Base-by-base conservation (phyloP, 30 jellyfish, hydroid and myxozoan genomes). In the Turritopsis rubra region DNA sequence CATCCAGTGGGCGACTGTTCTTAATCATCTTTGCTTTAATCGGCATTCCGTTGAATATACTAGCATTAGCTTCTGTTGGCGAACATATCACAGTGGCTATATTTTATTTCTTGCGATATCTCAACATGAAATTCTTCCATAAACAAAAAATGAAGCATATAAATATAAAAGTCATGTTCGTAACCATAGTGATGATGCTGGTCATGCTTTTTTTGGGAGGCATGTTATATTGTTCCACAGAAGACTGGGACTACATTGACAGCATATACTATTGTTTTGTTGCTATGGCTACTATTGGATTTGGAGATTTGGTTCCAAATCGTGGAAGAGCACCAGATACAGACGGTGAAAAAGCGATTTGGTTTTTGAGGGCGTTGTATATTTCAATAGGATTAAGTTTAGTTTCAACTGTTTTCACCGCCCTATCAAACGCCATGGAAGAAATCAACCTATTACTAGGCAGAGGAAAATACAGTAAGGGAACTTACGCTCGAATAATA, bases 11-110 rank as follows among this genome's bases (percentile, higher is more conserved):
- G 20, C 89, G 99, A 8, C 80, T 93, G 22, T 93, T 93, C 82
- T 86, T 93, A 24, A 93, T 93, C 84, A 88, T 93, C 20, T 93
- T 93, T 79, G 99, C 99, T 24, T 85, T 93, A 23, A 86, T 93
- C 71, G 99, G 99, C 85, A 93, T 93, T 65, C 99, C 99, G 27
- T 88, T 93, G 41, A 93, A 93, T 81, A 88, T 93, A 24, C 89
- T 93, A 21, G 99, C 99, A 60, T 85, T 93, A 25, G 99, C 99
- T 29, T 89, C 99, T 27, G 99, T 93, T 52, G 99, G 99, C n/a
- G 99, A 93, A 83, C 99, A 93, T 73, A 93, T 93, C 1, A 93
- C 96, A 16, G 95, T 93, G 28, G 96, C 96, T 1, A 93, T 93
- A 25, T 93, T 90, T 88, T 77, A 54, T 65, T 89, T 88, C 1